These are phyloP conservation scores for Gymnothorax reevesii DNA, from an alignment of 2,797 vertebrate species.

Conservation along the genomic window DNA sequence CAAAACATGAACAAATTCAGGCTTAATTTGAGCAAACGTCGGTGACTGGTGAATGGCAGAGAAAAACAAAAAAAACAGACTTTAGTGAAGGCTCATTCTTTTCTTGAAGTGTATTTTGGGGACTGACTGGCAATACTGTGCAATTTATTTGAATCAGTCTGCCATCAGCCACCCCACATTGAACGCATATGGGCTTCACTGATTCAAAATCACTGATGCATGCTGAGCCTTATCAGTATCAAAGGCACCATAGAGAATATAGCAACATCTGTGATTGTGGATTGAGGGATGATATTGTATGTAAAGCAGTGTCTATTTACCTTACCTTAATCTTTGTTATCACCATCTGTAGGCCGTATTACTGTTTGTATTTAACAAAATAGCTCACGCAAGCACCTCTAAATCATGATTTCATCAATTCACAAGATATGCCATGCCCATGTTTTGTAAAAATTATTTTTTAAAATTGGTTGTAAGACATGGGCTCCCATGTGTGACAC, in stretches of 20 bases:
- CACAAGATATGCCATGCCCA: too few relatives aligned
- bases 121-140: too few relatives aligned
- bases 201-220: neutral
- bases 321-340: too few relatives aligned
- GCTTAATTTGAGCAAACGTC: too few relatives aligned
- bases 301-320: too few relatives aligned
- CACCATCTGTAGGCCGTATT: neutral
- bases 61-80: too few relatives aligned
- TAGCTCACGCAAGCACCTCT: neutral
- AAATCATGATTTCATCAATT: neutral
- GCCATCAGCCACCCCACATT: neutral
- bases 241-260: neutral
- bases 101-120: too few relatives aligned
- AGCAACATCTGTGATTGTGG: neutral
- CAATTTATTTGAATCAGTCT: neutral
- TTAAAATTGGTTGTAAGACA: neutral
- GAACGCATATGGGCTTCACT: neutral
- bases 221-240: neutral
- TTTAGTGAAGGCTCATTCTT: too few relatives aligned
- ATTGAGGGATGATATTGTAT: neutral
- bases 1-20: too few relatives aligned
- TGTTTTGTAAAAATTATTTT: neutral
- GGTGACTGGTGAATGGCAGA: too few relatives aligned
- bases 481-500: neutral
- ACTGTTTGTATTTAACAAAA: neutral